Base-by-base conservation (phyloP, 2,113 vertebrate genomes). In the Thermophis baileyi region DNA sequence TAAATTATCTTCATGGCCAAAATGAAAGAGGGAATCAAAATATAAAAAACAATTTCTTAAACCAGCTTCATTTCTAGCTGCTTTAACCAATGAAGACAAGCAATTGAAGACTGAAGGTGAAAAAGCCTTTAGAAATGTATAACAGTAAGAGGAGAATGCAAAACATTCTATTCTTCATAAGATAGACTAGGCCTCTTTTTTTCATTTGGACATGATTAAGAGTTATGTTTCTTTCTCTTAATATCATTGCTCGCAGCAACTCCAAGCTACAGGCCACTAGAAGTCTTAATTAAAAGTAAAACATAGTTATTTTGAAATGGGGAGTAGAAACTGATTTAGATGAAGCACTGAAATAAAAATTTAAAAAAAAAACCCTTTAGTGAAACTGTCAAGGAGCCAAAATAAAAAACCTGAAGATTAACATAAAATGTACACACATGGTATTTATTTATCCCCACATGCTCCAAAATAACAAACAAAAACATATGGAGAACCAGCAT, bases 151-250 rank as follows among this genome's bases (percentile, higher is more conserved):
- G 95, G 88, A 92, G 16, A 88, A 0, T 94, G 63, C 46, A 40
- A 47, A 50, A 3, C 35, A 81, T 44, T 40, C 24, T 87, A 93
- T 74, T 87, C 89, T 81, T 27, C 10, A 87, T 74, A 93, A 94
- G 89, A 93, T 35, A 74, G 20, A 35, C 46, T 85, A 89, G 27
- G 69, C 47, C 63, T 90, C 87, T 89, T 50, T 69, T 74, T 50
- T 81, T 87, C 44, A 87, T 22, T 50, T 14, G 60, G 89, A 69
- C 94, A 94, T 89, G 90, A 49, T 49, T 25, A 85, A 35, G 95
- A 94, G 87, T n/a, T 91, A 89, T 93, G 87, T 35, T 22, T 94
- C 57, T 93, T 91, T 87, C 90, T 90, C 87, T 91, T 90, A 89
- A 92, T 92, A 53, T 46, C 7, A 40, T 20, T 89, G 55, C 4